phyloP scores from a whole-genome alignment of 2,888 invertebrate genomes.

The Conus canariensis region DNA sequence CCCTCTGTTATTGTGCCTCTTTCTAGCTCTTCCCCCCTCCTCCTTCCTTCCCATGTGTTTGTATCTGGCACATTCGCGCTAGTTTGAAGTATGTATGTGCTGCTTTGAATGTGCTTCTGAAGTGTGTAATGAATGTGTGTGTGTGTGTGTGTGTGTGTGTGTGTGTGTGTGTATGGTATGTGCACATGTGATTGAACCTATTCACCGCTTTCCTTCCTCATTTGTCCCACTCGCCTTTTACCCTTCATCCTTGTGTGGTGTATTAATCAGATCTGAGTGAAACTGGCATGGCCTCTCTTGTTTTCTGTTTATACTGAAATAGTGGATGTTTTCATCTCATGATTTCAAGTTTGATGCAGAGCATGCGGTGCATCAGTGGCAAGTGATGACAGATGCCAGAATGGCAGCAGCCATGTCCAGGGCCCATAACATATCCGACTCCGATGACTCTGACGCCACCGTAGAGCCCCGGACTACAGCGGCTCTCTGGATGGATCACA shows the following conservation, averaged over 20 bases:
- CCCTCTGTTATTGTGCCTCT: too few relatives aligned
- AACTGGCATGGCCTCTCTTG: not conserved
- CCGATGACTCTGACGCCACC: slow-evolving; percentile 67
- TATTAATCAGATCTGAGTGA: too few relatives aligned
- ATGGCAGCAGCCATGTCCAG: slow-evolving; percentile 39
- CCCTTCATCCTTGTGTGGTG: not conserved
- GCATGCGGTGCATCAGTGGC: slow-evolving; percentile 20
- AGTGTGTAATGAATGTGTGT: too few relatives aligned
- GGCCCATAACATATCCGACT: slow-evolving; percentile 60
- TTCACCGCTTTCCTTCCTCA: not conserved
- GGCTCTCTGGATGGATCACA: slow-evolving; percentile 50
- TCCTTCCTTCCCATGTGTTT: too few relatives aligned
- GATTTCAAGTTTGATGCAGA: slow-evolving; percentile 50
- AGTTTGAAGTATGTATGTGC: too few relatives aligned
- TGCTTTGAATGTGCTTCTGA: too few relatives aligned
- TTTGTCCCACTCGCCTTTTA: not conserved
- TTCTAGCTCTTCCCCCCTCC: too few relatives aligned
- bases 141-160: not conserved
- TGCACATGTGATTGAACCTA: not conserved
- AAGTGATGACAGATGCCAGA: slow-evolving; percentile 37
- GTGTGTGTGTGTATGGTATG: not conserved
- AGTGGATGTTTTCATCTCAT: not conserved
- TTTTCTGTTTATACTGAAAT: not conserved
- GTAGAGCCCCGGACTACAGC: slow-evolving; percentile 57
- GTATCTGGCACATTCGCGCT: too few relatives aligned